A percentile compares a stretch with the other conserved stretches of the same genome.
Evolutionary conservation across 2,888 invertebrate genomes (phyloP).

Genomic region (Incurvaria masculella): DNA sequence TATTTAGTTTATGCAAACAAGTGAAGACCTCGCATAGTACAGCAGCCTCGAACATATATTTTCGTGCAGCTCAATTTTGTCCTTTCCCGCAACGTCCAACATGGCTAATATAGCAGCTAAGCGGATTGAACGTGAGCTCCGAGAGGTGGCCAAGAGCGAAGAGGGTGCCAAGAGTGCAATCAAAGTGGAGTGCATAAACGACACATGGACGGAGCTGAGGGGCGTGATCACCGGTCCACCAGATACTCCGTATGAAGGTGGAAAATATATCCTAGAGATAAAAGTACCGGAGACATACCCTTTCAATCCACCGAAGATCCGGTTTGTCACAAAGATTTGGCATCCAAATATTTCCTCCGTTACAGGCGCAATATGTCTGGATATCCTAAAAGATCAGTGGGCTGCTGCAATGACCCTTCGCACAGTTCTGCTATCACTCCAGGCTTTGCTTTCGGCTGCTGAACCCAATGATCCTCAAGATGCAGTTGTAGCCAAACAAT

Average conservation of each 20-base stretch:
- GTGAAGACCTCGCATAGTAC: too few relatives aligned
- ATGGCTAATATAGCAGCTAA: slow-evolving; percentile 97
- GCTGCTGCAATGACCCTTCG: slow-evolving; percentile 94
- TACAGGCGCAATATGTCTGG: slow-evolving; percentile 90
- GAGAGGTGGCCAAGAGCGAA: slow-evolving; percentile 96
- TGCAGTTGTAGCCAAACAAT: slow-evolving; percentile 90
- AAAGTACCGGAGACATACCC: slow-evolving; percentile 99
- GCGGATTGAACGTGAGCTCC: slow-evolving; percentile 96
- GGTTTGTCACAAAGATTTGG: slow-evolving; percentile 93
- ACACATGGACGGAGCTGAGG: slow-evolving; percentile 86
- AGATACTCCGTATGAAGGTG: slow-evolving; percentile 98
- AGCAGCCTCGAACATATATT: too few relatives aligned
- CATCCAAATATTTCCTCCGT: slow-evolving; percentile 96
- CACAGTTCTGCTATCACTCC: slow-evolving; percentile 84
- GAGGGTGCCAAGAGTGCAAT: slow-evolving; percentile 91
- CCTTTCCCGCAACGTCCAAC: too few relatives aligned
- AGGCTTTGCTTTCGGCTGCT: slow-evolving; percentile 80
- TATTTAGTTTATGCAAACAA: too few relatives aligned
- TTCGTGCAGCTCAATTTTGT: too few relatives aligned
- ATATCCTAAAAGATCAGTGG: slow-evolving; percentile 92
- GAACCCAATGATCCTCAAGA: slow-evolving; percentile 86
- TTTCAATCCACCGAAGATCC: slow-evolving; percentile 97
- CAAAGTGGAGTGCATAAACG: slow-evolving; percentile 85
- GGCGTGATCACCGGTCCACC: slow-evolving; percentile 98
- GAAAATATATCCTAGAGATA: slow-evolving; percentile 90